Percentiles rank a stretch among this genome's conserved stretches.
Conservation (phyloP, 2,797 vertebrate species). For the Hyperoplus immaculatus region DNA sequence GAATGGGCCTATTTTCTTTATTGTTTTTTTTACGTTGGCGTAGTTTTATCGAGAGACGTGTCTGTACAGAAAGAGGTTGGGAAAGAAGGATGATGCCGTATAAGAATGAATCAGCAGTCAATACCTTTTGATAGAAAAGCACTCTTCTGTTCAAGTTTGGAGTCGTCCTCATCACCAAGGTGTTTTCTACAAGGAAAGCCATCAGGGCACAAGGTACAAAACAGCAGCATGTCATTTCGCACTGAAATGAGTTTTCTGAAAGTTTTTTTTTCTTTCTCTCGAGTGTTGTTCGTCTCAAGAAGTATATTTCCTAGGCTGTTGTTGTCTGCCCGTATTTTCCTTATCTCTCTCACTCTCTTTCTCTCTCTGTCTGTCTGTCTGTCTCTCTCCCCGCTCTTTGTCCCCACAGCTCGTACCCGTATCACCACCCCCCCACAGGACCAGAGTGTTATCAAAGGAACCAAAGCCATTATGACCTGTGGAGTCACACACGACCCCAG, state of each 20-base stretch:
- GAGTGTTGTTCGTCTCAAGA: constrained; percentile 24
- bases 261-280: constrained; percentile 18
- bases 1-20: background rate
- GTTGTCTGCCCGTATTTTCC: background rate
- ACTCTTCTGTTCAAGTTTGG: constrained; percentile 35
- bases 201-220: constrained; percentile 50
- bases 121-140: constrained; percentile 47
- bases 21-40: background rate
- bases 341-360: background rate
- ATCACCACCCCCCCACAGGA: constrained; percentile 93
- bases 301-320: constrained; percentile 5
- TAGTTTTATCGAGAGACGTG: constrained; percentile 4
- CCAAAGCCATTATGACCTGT: constrained; percentile 94
- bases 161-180: constrained; percentile 22
- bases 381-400: background rate
- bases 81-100: constrained; percentile 10
- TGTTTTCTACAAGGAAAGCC: constrained; percentile 41
- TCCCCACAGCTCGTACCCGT: constrained; percentile 90
- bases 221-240: constrained; percentile 50
- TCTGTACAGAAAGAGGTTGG: constrained; percentile 16
- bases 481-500: constrained; percentile 95
- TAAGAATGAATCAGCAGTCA: constrained; percentile 33
- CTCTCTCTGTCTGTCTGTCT: background rate
- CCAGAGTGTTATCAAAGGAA: constrained; percentile 98
- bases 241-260: constrained; percentile 63